Evolutionary conservation across 2,888 invertebrate species (phyloP).

Genomic region (Drosophila koepferae): DNA sequence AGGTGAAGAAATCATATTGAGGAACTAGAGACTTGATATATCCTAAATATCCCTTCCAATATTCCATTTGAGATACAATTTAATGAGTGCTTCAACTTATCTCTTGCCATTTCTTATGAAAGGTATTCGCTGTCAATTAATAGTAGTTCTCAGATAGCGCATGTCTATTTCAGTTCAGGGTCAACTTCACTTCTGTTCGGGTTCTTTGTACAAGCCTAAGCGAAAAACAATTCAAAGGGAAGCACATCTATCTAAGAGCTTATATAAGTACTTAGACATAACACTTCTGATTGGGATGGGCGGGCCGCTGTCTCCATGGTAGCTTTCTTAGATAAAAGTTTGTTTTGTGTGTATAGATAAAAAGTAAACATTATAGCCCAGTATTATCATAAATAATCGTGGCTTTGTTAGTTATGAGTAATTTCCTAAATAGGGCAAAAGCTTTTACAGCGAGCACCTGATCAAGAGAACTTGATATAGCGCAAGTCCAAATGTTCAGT

Average conservation of each 20-base stretch:
- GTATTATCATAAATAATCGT: not conserved
- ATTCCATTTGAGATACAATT: not conserved
- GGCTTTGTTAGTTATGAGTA: not conserved
- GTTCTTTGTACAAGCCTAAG: not conserved
- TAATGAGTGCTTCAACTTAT: not conserved
- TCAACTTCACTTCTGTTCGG: not conserved
- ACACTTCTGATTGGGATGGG: not conserved
- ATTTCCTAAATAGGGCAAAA: not conserved
- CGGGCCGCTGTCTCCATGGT: not conserved
- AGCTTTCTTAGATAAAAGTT: not conserved
- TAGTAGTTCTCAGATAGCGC: not conserved
- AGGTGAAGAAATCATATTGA: no score
- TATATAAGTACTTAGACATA: not conserved
- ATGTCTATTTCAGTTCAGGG: not conserved
- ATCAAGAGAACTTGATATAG: not conserved
- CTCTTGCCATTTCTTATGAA: not conserved
- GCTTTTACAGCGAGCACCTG: not conserved
- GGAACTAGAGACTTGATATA: no score
- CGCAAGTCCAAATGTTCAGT: constrained; percentile 5
- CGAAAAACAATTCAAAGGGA: not conserved
- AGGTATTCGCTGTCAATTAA: not conserved
- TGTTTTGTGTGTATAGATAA: not conserved
- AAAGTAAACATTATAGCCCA: not conserved
- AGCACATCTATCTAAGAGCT: not conserved
- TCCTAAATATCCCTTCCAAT: no score